Evolutionary conservation across 2,888 invertebrate species (phyloP), one percentile per base, ranked within the genome.

Genomic region (Hyles lineata): DNA sequence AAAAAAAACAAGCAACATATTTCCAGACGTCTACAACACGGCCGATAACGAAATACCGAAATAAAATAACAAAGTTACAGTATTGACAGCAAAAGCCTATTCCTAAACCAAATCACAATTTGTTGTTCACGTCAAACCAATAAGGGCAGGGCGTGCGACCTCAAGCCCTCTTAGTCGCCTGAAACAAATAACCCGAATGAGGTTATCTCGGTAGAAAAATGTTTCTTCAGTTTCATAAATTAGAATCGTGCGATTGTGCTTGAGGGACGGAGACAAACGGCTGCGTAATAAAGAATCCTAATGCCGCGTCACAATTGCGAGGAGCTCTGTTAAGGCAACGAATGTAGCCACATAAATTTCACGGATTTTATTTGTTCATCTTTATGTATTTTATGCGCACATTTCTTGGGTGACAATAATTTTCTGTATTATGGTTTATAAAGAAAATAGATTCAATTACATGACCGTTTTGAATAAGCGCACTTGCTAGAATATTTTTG

Each of bases 231-330:
- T 67, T 67, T 50, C 50, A 67, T 67, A 67, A 67, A 67, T 67
- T 67, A 67, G 23, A 50, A 43, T 25, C 15, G 32, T 50, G 50
- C 23, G 67, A 67, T 67, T 67, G 43, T 50, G 50, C n/a, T 23
- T 25, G 67, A 43, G 67, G 67, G 62, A 62, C 35, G 35, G 50
- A 67, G 67, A 67, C 67, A 67, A 67, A 67, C 67, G 67, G 1
- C 67, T 50, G 21, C 8, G 23, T 50, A 67, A 67, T 67, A 67
- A 67, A 67, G 67, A 50, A 50, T 15, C 43, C 17, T 67, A 50
- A 67, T 67, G 67, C 2, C 21, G 19, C 61, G 19, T 15, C 2
- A 32, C 15, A 11, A 9, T 55, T 8, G 55, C 15, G 43, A 63
- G 35, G 15, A 43, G n/a, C 50, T 43, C 43, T 67, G 50, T 43